Evolutionary conservation across 2,113 vertebrate species (phyloP).

Genomic region (Calypte anna): DNA sequence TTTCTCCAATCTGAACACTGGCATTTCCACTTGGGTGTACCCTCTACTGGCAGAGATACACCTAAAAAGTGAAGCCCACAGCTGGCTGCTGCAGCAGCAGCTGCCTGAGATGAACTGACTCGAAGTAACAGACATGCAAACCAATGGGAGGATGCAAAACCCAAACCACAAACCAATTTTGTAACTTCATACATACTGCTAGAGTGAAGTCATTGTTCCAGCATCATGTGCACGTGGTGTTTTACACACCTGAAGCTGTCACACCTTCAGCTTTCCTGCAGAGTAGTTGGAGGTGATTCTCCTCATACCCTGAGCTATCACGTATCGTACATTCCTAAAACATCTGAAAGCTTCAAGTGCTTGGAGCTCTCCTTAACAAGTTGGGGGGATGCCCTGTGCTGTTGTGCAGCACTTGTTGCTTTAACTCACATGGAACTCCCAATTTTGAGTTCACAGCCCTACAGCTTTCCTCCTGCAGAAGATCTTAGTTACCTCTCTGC

Average conservation of each 20-base stretch:
- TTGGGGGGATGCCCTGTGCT: background rate
- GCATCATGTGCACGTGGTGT: fast-evolving
- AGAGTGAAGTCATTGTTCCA: background rate
- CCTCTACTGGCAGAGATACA: background rate
- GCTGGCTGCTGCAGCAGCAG: background rate
- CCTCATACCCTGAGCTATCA: background rate
- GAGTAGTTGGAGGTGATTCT: background rate
- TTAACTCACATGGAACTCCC: background rate
- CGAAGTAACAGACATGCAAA: background rate
- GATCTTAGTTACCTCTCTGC: background rate
- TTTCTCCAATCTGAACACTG: background rate
- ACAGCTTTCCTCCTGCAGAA: background rate
- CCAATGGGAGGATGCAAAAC: background rate
- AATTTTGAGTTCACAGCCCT: background rate
- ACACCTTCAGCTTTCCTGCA: background rate
- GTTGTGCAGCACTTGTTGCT: fast-evolving
- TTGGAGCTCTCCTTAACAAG: background rate
- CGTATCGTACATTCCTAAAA: background rate
- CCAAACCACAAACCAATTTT: background rate
- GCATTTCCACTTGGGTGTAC: background rate
- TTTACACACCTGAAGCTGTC: background rate
- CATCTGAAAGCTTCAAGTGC: background rate
- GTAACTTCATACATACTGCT: background rate
- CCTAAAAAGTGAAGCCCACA: background rate
- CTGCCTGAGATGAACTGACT: background rate